Percentiles rank a stretch among this genome's conserved stretches.
These are phyloP conservation scores for Ephydatia muelleri DNA, from an alignment of 37 sponge, comb jelly and placozoan species.

Conservation along the genomic window DNA sequence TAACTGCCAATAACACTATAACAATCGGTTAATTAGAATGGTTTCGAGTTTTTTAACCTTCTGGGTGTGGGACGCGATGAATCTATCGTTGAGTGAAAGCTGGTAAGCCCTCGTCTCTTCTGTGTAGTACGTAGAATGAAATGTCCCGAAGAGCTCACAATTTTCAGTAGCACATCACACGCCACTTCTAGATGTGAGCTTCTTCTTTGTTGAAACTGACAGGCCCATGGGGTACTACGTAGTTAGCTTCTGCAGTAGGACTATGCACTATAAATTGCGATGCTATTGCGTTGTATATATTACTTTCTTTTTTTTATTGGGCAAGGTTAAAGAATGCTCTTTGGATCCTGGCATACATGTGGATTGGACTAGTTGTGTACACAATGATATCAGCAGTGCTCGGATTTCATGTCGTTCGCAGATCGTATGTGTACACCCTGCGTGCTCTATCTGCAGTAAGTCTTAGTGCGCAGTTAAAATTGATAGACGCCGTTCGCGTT, in stretches of 20 bases:
- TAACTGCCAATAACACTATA: background rate
- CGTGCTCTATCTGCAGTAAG: slow-evolving; percentile 39
- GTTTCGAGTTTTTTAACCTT: too few species aligned
- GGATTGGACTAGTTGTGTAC: slow-evolving; percentile 49
- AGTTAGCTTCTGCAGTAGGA: too few species aligned
- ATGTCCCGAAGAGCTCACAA: too few species aligned
- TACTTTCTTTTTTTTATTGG: background rate
- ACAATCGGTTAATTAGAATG: background rate
- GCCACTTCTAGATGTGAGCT: too few species aligned
- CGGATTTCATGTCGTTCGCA: slow-evolving; percentile 45
- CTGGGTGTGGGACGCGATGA: background rate
- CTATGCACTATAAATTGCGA: background rate
- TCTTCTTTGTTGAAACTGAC: too few species aligned
- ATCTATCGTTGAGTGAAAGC: background rate
- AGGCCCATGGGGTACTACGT: too few species aligned
- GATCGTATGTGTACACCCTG: slow-evolving; percentile 43
- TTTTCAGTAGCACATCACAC: too few species aligned
- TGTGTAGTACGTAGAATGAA: background rate
- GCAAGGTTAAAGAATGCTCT: background rate
- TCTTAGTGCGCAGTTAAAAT: background rate
- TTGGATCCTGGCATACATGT: slow-evolving; percentile 26
- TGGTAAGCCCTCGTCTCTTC: background rate
- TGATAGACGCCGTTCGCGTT: too few species aligned
- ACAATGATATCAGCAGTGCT: slow-evolving; percentile 59
- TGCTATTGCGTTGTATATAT: background rate